Conservation (phyloP, 2,888 invertebrate genomes). For the Athalia circularis region DNA sequence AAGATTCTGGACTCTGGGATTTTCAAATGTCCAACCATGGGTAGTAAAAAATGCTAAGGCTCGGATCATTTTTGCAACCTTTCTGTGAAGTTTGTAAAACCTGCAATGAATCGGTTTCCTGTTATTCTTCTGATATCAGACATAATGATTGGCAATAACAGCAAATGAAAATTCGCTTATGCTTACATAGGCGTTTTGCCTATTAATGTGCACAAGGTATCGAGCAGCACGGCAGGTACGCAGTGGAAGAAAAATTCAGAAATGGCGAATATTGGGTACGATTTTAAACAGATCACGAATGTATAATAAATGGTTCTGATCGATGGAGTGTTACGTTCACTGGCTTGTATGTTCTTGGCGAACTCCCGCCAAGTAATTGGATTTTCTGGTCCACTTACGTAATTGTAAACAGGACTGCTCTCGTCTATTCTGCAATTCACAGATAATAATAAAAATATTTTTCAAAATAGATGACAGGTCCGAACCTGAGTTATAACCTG, state of each 20-base stretch:
- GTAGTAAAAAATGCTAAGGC: constrained; percentile 85
- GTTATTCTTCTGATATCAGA: too few relatives aligned
- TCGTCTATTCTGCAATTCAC: constrained; percentile 38
- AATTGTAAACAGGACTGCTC: constrained; percentile 50
- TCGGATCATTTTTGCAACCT: constrained; percentile 77
- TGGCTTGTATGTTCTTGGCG: constrained; percentile 74
- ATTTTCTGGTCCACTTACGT: constrained; percentile 22
- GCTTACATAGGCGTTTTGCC: constrained; percentile 86
- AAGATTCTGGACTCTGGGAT: constrained; percentile 78
- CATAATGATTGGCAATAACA: too few relatives aligned
- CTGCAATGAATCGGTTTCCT: constrained; percentile 67
- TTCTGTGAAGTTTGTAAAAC: constrained; percentile 79
- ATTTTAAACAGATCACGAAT: neutral
- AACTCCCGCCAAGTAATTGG: neutral
- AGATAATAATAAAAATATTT: neutral
- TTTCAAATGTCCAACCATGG: constrained; percentile 85
- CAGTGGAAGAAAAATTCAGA: constrained; percentile 82
- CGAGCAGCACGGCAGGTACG: constrained; percentile 84
- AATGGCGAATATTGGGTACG: constrained; percentile 76
- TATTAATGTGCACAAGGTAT: constrained; percentile 79
- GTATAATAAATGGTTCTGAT: constrained; percentile 73
- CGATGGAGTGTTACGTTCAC: neutral
- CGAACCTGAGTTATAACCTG: neutral
- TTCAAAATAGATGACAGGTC: neutral
- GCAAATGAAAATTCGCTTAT: neutral